Base-by-base conservation (phyloP, 64 coral and sea anemone genomes). In the Actinia tenebrosa region DNA sequence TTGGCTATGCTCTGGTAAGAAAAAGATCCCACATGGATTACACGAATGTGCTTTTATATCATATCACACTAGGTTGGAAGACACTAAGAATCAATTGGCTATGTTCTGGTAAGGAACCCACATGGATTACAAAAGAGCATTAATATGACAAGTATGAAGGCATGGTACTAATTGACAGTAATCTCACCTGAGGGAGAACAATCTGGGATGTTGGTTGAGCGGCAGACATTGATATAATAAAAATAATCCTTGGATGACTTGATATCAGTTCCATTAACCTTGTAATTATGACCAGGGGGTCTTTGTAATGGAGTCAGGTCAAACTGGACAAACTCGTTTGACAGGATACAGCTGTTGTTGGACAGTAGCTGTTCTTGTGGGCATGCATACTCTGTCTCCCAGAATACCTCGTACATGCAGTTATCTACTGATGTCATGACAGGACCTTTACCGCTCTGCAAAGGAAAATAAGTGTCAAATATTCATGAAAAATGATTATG, bases 321-420 rank as follows among this genome's bases (percentile, higher is more conserved):
- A 83, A 99, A 95, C 68, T 90, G 81, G 8, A 99, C 93, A 91
- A 90, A 92, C 14, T 92, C 20, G 37, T 99, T 95, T 14, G 55
- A 87, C 58, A 99, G 82, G 17, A 89, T 64, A 81, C 97, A 99
- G 17, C 85, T 88, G 26, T 86, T 87, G 16, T 86, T 93, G 3
- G 83, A 84, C 77, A 94, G 79, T 19, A 95, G 27, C 14, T 77
- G 79, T 23, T 52, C 75, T 44, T 99, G 77, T 9, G 97, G 58
- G 50, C 97, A 99, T 19, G 97, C 97, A 84, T 84, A 95, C 16
- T 92, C 93, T 18, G 97, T 99, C 75, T 92, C 82, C 97, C 97
- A 99, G 17, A 95, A 71, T 0, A 99, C 88, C 45, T 99, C 97
- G 83, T 87, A 99, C 17, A 61, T 68, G 52, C 97, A 99, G 22